A percentile compares a stretch with the other conserved stretches of the same genome.
These are phyloP conservation scores for Pollicipes pollicipes DNA, from an alignment of 1,140 invertebrate genomes.

Conservation along the genomic window DNA sequence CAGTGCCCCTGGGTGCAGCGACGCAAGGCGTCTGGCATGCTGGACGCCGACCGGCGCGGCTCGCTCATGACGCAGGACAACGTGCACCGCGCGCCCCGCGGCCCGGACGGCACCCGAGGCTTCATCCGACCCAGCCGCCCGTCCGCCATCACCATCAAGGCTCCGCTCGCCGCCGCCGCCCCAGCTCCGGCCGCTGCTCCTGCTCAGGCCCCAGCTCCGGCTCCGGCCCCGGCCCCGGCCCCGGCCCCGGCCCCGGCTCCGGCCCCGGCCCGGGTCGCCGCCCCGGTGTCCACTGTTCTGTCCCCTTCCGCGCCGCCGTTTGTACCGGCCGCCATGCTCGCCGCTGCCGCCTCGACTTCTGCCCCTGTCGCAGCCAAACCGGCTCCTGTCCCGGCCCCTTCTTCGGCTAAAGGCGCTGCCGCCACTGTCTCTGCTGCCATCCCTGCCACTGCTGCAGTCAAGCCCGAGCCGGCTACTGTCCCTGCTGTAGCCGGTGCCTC, in stretches of 20 bases:
- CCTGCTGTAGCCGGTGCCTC: background rate
- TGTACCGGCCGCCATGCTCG: background rate
- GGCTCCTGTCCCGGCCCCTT: background rate
- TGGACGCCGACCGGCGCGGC: background rate
- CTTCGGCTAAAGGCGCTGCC: background rate
- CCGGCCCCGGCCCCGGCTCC: too few species aligned
- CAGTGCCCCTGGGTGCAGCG: background rate
- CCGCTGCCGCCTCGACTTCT: too few species aligned
- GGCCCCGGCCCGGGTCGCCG: too few species aligned
- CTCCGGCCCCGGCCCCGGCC: background rate
- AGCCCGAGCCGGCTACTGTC: background rate
- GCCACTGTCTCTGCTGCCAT: too few species aligned
- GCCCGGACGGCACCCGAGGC: constrained; percentile 63
- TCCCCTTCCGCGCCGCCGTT: background rate
- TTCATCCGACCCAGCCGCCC: constrained; percentile 28
- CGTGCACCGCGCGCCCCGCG: constrained; percentile 54
- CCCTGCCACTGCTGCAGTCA: background rate
- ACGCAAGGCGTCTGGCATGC: background rate
- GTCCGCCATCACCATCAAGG: background rate
- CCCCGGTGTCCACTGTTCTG: background rate
- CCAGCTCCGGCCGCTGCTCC: too few species aligned
- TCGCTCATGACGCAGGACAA: constrained; percentile 29
- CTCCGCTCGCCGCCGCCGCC: too few species aligned
- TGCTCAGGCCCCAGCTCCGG: background rate
- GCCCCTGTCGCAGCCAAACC: too few species aligned